phyloP scores from a whole-genome alignment of 2,888 invertebrate species.

The Lasioglossum villosulum region DNA sequence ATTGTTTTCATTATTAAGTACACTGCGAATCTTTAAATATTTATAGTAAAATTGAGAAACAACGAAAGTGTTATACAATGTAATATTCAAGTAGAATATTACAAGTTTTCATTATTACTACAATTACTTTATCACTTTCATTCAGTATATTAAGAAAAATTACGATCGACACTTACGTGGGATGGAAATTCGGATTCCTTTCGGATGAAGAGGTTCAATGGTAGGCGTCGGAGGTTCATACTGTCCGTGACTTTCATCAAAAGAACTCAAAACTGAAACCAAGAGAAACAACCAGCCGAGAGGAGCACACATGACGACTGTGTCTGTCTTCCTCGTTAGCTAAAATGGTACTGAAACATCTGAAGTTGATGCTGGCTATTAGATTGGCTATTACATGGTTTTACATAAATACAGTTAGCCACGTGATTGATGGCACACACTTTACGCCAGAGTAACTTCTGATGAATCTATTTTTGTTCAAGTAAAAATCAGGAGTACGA shows the following conservation, averaged over 20 bases:
- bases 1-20: too few species aligned
- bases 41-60: too few species aligned
- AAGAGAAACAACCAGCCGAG: neutral
- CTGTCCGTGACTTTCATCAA: neutral
- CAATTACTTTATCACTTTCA: neutral
- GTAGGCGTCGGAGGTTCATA: constrained; percentile 79
- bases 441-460: too few species aligned
- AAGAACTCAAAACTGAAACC: neutral
- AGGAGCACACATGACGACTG: neutral
- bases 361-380: neutral
- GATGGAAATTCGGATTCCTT: constrained; percentile 87
- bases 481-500: too few species aligned
- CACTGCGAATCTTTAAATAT: too few species aligned
- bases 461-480: too few species aligned
- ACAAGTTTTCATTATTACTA: neutral
- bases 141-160: neutral
- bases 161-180: constrained; percentile 85
- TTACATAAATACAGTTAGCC: neutral
- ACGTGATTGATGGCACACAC: too few species aligned
- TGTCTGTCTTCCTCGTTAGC: neutral
- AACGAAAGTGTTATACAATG: too few species aligned
- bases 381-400: too few species aligned
- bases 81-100: too few species aligned
- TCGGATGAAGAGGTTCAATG: constrained; percentile 87
- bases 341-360: constrained; percentile 18